A percentile compares a stretch with the other conserved stretches of the same genome.
phyloP scores from a whole-genome alignment of 2,797 vertebrate species.

The Nasua narica region DNA sequence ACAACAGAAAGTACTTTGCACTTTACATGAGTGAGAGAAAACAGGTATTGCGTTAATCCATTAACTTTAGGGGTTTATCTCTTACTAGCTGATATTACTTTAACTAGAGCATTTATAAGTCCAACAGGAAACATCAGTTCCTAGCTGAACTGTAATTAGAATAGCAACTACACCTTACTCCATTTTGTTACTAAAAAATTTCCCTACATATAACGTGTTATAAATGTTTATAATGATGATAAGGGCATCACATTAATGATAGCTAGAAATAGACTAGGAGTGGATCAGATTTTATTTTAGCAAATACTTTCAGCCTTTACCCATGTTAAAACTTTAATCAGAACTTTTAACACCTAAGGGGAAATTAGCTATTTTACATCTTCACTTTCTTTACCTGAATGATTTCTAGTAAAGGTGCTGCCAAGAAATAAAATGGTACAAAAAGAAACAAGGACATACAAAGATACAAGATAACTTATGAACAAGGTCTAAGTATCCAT shows the following conservation, averaged over 20 bases:
- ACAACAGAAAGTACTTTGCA: not conserved
- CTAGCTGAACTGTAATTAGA: not conserved
- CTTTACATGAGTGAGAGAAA: not conserved
- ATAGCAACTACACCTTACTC: not conserved
- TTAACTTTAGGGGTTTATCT: not conserved
- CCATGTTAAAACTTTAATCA: conserved; percentile 27
- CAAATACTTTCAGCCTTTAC: conserved; percentile 20
- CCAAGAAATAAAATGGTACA: conserved; percentile 32
- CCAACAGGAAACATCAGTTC: not conserved
- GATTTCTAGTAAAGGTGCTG: conserved; percentile 22
- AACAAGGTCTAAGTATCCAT: not conserved
- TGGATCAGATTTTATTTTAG: conserved; percentile 20
- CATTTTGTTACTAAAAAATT: not conserved
- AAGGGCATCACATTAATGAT: not conserved
- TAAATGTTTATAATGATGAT: conserved; percentile 17
- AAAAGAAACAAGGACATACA: not conserved
- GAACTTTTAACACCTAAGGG: not conserved
- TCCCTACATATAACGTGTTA: not conserved
- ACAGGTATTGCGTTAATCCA: not conserved
- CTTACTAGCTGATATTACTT: not conserved
- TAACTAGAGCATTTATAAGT: not conserved
- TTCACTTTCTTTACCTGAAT: conserved; percentile 34
- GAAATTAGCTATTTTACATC: conserved; percentile 23
- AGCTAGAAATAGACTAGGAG: not conserved
- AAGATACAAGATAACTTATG: not conserved